Base-by-base conservation (phyloP, 2,888 invertebrate species). In the Disparrhopalites patrizii region DNA sequence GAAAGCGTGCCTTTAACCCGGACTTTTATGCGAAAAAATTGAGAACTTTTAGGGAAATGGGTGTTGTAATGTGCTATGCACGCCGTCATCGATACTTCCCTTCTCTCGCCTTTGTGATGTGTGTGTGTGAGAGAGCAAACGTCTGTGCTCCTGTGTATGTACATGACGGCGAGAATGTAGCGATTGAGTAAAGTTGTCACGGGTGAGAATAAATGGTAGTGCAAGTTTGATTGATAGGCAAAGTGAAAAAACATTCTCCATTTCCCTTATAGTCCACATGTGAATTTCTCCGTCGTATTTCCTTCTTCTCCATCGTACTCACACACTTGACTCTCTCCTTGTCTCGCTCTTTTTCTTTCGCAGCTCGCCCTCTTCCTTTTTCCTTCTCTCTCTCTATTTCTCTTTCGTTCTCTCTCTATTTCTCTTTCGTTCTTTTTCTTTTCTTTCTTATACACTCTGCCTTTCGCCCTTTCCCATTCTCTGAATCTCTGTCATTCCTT, bases 181-280 rank as follows among this genome's bases (percentile, higher is more conserved):
- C 15, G 51, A 25, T 18, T 33, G 57, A 57, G 51, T 40, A 20
- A 56, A 65, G 52, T 51, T 69, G 71, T 69, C 69, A 69, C 61
- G 58, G 55, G 40, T 62, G 65, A 66, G 57, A 65, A 64, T 64
- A 62, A 70, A 68, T 68, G 50, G 65, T 31, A 52, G 31, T 27
- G 64, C 50, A 62, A 56, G 66, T 71, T 71, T 75, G 75, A 75
- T 75, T 73, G 75, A 75, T 75, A 71, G 70, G 72, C 68, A 71
- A 73, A 70, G 73, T 73, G 73, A 73, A 71, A 72, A 73, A 72
- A 69, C 73, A 70, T 69, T 71, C 68, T 62, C 50, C 25, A 64
- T 69, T 67, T 68, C 62, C 54, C 63, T 70, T 57, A 57, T 57
- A 57, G 36, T 38, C 55, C 30, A 55, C 55, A 40, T 57, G 57